Percentiles rank a stretch among this genome's conserved stretches.
Conservation (phyloP, 2,797 vertebrate species). For the Zonotrichia albicollis region DNA sequence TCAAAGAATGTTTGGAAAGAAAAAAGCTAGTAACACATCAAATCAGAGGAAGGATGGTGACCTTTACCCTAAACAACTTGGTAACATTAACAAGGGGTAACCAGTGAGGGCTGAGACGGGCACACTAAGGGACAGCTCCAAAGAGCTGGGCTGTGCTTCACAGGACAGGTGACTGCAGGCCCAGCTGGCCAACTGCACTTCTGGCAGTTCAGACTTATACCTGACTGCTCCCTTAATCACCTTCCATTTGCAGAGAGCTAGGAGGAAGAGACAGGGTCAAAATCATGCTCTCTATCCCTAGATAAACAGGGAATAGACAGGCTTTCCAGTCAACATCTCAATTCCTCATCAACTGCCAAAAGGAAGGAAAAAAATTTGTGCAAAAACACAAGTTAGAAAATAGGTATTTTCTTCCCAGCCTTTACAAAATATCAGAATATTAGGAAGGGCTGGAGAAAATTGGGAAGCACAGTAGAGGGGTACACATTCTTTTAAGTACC, state of each 20-base stretch:
- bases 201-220: neutral
- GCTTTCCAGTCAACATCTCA: neutral
- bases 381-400: neutral
- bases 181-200: neutral
- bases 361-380: neutral
- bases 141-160: slow-evolving; percentile 4
- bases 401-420: neutral
- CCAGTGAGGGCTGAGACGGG: neutral
- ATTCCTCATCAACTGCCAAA: neutral
- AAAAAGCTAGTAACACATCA: neutral
- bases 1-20: neutral
- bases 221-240: neutral
- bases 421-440: neutral
- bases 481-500: neutral
- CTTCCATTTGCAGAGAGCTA: slow-evolving; percentile 9
- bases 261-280: neutral
- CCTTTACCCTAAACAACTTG: neutral
- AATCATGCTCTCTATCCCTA: neutral
- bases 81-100: neutral
- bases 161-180: neutral
- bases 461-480: neutral
- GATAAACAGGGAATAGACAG: neutral
- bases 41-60: neutral
- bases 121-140: neutral
- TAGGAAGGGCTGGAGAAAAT: neutral